Percentiles rank a stretch among this genome's conserved stretches.
Conservation (phyloP, 2,888 invertebrate species). For the Argynnis bischoffii region DNA sequence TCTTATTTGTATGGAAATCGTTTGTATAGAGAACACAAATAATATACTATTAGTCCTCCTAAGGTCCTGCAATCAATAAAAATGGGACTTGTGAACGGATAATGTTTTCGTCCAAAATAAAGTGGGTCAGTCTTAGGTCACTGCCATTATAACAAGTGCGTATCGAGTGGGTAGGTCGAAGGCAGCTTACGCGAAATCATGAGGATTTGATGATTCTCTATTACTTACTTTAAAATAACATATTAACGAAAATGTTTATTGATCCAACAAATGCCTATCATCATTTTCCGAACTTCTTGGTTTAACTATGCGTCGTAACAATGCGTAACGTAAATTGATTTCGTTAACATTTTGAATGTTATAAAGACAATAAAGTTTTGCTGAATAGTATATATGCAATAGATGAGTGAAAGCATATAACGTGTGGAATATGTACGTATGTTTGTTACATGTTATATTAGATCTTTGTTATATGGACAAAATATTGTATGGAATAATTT, state of each 20-base stretch:
- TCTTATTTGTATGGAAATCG: background rate
- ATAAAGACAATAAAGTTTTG: background rate
- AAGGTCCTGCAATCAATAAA: slow-evolving; percentile 10
- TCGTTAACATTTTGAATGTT: background rate
- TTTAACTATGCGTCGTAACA: slow-evolving; percentile 2
- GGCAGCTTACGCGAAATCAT: slow-evolving; percentile 22
- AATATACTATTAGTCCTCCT: background rate
- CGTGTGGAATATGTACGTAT: too few relatives aligned
- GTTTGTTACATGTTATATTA: too few relatives aligned
- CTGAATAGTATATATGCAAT: too few relatives aligned
- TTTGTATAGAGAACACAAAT: background rate
- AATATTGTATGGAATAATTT: too few relatives aligned
- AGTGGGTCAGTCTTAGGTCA: slow-evolving; percentile 36
- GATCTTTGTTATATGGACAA: too few relatives aligned
- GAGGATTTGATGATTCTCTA: slow-evolving; percentile 15
- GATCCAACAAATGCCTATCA: slow-evolving; percentile 2
- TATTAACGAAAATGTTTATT: slow-evolving; percentile 11
- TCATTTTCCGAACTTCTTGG: background rate
- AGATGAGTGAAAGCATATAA: too few relatives aligned
- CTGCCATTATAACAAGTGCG: slow-evolving; percentile 34
- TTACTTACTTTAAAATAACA: slow-evolving; percentile 19
- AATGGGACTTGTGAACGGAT: slow-evolving; percentile 19
- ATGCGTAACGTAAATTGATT: slow-evolving; percentile 8
- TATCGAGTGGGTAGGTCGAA: slow-evolving; percentile 31
- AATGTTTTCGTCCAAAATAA: slow-evolving; percentile 34